Percentiles rank a stretch among this genome's conserved stretches.
These are phyloP conservation scores for Cyprinodon variegatus DNA, from an alignment of 2,113 vertebrate genomes.

Conservation along the genomic window DNA sequence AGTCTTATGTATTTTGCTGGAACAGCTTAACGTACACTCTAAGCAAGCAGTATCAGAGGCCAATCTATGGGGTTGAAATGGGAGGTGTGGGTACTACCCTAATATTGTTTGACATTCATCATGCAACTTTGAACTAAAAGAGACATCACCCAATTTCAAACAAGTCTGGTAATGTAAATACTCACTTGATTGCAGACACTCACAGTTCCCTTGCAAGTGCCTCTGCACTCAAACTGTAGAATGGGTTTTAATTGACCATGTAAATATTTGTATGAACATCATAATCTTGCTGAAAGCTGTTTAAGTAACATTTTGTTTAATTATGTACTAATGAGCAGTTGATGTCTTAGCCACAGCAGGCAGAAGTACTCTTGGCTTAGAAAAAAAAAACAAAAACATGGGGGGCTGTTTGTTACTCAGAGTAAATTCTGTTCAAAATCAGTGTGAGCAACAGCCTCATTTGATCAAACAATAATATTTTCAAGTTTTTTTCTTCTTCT, in stretches of 20 bases:
- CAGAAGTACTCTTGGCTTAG: neutral
- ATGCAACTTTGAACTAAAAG: neutral
- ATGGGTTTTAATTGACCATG: neutral
- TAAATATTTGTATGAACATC: neutral
- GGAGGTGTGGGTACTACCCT: too few relatives aligned
- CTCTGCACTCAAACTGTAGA: neutral
- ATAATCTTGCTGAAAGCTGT: neutral
- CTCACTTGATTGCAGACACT: neutral
- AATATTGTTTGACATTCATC: neutral
- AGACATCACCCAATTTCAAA: neutral
- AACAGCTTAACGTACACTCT: too few relatives aligned
- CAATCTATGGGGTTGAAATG: too few relatives aligned
- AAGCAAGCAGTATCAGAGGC: too few relatives aligned
- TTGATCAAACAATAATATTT: neutral
- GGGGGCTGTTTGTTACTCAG: neutral
- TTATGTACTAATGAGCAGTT: neutral
- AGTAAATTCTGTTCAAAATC: neutral
- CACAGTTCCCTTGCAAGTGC: neutral
- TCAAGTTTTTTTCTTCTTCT: neutral
- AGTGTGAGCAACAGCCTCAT: neutral
- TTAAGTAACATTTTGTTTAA: constrained; percentile 1
- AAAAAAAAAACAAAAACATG: neutral
- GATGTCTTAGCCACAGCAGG: neutral
- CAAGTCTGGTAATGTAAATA: neutral
- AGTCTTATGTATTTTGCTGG: too few relatives aligned